A percentile compares a stretch with the other conserved stretches of the same genome.
Evolutionary conservation across 1,140 invertebrate genomes (phyloP).

Genomic region (Plutomurus gul): DNA sequence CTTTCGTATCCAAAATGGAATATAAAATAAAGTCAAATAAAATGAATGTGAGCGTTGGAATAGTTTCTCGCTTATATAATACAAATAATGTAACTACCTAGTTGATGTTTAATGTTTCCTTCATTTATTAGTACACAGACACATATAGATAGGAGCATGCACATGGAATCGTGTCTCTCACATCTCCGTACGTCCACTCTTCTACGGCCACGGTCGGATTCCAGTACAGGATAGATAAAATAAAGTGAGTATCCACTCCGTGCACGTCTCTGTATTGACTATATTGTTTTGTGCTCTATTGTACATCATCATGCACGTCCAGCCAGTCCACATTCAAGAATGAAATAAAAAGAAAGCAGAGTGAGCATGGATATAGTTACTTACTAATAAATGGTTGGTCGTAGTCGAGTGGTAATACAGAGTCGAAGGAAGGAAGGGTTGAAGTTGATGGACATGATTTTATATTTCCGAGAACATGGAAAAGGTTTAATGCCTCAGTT

Average conservation of each 20-base stretch:
- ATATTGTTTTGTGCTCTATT: constrained; percentile 21
- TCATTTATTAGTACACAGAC: background rate
- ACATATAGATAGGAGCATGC: too few species aligned
- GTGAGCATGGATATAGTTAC: background rate
- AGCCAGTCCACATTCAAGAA: background rate
- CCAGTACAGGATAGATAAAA: too few species aligned
- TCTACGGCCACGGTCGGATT: too few species aligned
- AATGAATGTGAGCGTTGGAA: background rate
- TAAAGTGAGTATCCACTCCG: too few species aligned
- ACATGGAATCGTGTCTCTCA: too few species aligned
- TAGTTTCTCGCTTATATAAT: background rate
- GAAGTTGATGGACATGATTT: constrained; percentile 16
- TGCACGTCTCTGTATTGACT: too few species aligned
- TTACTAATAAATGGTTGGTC: background rate
- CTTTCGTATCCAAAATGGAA: constrained; percentile 15
- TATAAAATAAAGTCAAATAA: constrained; percentile 6
- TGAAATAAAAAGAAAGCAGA: constrained; percentile 22
- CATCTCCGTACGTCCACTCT: too few species aligned
- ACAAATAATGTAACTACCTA: background rate
- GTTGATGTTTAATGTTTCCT: background rate
- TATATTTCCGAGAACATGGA: constrained; percentile 48
- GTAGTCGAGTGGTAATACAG: background rate
- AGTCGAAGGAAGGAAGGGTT: background rate
- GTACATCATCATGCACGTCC: background rate
- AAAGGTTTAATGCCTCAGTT: constrained; percentile 34